A percentile compares a stretch with the other conserved stretches of the same genome.
Conservation (phyloP, 2,888 invertebrate species). For the Campaea margaritaria region DNA sequence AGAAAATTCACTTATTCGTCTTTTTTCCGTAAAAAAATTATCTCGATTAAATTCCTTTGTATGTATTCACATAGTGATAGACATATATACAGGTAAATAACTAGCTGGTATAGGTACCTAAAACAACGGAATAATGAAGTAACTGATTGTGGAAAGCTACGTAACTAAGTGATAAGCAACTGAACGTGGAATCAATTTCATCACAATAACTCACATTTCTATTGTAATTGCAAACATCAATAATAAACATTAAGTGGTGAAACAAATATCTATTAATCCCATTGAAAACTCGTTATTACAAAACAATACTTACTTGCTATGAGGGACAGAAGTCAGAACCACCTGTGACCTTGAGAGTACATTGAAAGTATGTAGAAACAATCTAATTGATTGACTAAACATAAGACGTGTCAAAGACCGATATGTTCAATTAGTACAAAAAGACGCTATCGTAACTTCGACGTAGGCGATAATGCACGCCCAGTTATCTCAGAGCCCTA, state of each 20-base stretch:
- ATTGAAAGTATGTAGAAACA: constrained; percentile 45
- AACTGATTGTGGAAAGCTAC: not conserved
- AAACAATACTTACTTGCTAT: constrained; percentile 20
- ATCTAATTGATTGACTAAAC: constrained; percentile 66
- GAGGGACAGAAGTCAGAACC: constrained; percentile 24
- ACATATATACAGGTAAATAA: no score
- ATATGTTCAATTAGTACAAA: constrained; percentile 78
- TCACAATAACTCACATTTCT: no score
- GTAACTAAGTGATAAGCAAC: constrained; percentile 1
- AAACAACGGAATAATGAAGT: no score
- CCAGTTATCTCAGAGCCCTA: constrained; percentile 53
- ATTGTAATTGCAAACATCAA: not conserved
- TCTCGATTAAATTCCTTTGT: no score
- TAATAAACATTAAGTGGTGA: not conserved
- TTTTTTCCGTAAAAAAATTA: no score
- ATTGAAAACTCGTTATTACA: constrained; percentile 19
- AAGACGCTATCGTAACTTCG: constrained; percentile 64
- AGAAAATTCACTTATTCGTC: no score
- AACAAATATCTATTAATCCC: constrained; percentile 2
- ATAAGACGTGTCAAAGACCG: constrained; percentile 77
- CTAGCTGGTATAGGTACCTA: no score
- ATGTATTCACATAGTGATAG: no score
- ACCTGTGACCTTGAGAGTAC: constrained; percentile 34
- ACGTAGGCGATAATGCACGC: constrained; percentile 68
- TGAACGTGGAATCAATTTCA: constrained; percentile 1